phyloP scores from a whole-genome alignment of 1,140 invertebrate species.

The Drosophila leontia region DNA sequence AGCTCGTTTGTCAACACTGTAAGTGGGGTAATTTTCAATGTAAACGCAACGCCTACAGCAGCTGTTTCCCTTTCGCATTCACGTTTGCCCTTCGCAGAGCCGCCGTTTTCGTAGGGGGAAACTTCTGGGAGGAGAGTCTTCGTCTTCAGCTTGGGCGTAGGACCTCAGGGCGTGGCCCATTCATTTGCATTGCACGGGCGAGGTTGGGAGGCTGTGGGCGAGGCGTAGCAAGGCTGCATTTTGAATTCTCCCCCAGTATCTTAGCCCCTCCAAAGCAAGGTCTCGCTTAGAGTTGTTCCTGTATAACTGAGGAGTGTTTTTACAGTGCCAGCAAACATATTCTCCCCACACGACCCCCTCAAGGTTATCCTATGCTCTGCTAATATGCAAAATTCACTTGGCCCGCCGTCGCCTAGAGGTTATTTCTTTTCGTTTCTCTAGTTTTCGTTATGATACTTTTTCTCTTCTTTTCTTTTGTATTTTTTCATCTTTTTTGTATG shows the following conservation, averaged over 20 bases:
- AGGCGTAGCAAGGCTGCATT: conserved; percentile 49
- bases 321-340: conserved; percentile 57
- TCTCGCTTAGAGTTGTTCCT: conserved; percentile 27
- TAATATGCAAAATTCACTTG: conserved; percentile 78
- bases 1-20: conserved; percentile 65
- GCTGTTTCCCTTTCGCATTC: conserved; percentile 46
- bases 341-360: conserved; percentile 3
- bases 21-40: conserved; percentile 82
- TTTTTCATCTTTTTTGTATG: conserved; percentile 27
- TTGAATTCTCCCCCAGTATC: conserved; percentile 54
- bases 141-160: conserved; percentile 47
- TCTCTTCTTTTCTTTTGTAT: conserved; percentile 18
- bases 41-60: conserved; percentile 75
- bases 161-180: conserved; percentile 54
- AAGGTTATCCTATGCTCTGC: conserved; percentile 17
- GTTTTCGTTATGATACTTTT: conserved; percentile 16
- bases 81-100: conserved; percentile 1
- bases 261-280: conserved; percentile 29
- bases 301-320: conserved; percentile 60
- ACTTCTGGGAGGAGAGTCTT: conserved; percentile 20
- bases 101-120: conserved; percentile 2
- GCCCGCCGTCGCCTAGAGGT: conserved; percentile 47
- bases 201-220: neutral
- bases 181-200: conserved; percentile 69
- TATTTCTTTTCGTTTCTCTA: conserved; percentile 34